These are phyloP conservation scores for Thamnaconus septentrionalis DNA, from an alignment of 2,113 vertebrate species.

Conservation along the genomic window DNA sequence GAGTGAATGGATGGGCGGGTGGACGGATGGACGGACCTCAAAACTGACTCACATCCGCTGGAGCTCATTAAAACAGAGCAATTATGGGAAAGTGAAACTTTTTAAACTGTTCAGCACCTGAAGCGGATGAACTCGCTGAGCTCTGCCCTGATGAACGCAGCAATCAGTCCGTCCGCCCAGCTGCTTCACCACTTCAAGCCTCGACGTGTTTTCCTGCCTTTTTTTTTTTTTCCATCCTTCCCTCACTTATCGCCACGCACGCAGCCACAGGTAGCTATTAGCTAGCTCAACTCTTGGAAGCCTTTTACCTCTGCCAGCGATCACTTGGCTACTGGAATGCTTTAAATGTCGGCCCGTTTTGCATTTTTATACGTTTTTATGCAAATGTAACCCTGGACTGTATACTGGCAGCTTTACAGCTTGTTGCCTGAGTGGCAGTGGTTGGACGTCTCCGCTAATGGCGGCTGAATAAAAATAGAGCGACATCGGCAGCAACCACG, in stretches of 20 bases:
- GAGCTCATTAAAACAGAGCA: too few relatives aligned
- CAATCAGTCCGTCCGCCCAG: too few relatives aligned
- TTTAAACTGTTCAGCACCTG: too few relatives aligned
- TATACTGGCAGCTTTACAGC: slow-evolving; percentile 20
- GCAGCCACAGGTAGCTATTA: slow-evolving; percentile 5
- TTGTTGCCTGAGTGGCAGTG: slow-evolving; percentile 16
- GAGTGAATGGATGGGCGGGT: too few relatives aligned
- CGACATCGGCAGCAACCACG: slow-evolving; percentile 3
- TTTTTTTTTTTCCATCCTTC: not conserved
- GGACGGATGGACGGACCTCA: too few relatives aligned
- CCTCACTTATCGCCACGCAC: not conserved
- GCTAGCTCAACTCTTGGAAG: slow-evolving; percentile 22
- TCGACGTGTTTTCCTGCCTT: not conserved
- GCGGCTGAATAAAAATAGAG: slow-evolving; percentile 8
- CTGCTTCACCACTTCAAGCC: too few relatives aligned
- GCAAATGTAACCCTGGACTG: slow-evolving; percentile 34
- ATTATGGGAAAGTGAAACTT: too few relatives aligned
- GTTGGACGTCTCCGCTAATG: slow-evolving; percentile 1
- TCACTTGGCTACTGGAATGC: slow-evolving; percentile 11
- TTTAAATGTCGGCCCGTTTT: slow-evolving; percentile 34
- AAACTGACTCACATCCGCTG: too few relatives aligned
- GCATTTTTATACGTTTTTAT: slow-evolving; percentile 49
- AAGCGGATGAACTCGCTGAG: too few relatives aligned
- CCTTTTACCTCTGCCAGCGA: slow-evolving; percentile 12
- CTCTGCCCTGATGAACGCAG: too few relatives aligned